Evolutionary conservation across 2,888 invertebrate species (phyloP).

Genomic region (Xylophagus ater): DNA sequence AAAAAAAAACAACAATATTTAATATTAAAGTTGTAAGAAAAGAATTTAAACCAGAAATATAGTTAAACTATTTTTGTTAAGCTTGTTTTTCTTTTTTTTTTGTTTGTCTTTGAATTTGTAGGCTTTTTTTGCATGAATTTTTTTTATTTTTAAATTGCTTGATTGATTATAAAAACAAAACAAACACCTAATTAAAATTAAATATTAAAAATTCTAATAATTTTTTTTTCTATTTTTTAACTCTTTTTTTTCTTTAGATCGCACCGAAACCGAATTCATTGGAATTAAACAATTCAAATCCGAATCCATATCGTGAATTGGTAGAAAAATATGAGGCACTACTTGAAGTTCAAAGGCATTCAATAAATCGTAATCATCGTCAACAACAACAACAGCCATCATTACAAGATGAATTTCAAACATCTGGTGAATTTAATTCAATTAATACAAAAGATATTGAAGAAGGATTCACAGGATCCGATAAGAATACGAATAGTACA

Average conservation of each 20-base stretch:
- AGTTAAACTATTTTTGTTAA: conserved; percentile 15
- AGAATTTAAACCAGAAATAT: no score
- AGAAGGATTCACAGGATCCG: conserved; percentile 33
- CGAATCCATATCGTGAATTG: conserved; percentile 64
- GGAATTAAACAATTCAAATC: conserved; percentile 31
- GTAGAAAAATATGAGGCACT: conserved; percentile 80
- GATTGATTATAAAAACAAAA: no score
- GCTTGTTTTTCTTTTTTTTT: conserved; percentile 10
- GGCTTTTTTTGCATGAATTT: conserved; percentile 2
- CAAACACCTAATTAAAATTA: no score
- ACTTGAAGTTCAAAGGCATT: conserved; percentile 60
- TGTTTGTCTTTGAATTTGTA: conserved; percentile 8
- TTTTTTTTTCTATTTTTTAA: not conserved
- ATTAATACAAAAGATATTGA: conserved; percentile 53
- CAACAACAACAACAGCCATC: conserved; percentile 28
- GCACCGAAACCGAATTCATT: conserved; percentile 25
- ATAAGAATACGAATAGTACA: not conserved
- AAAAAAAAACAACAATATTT: conserved; percentile 15
- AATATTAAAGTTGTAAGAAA: no score
- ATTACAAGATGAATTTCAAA: conserved; percentile 55
- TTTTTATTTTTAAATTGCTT: not conserved
- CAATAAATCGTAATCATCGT: conserved; percentile 45
- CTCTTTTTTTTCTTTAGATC: conserved; percentile 22
- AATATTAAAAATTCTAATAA: no score
- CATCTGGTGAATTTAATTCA: conserved; percentile 60